These are phyloP conservation scores for Malurus splendens DNA, from an alignment of 2,797 vertebrate genomes.

Conservation along the genomic window DNA sequence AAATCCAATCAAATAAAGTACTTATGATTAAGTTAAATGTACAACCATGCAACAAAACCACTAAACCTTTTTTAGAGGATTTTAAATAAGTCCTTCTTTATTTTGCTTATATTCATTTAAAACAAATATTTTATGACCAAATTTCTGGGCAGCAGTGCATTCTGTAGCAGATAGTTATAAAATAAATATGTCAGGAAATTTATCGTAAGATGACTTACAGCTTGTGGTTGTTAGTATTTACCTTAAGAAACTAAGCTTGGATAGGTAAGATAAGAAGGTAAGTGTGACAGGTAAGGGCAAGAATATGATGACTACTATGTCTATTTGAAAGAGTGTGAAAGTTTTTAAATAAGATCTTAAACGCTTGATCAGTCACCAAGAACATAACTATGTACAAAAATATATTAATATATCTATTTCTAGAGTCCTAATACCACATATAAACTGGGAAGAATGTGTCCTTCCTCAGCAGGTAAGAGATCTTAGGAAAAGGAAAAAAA, in stretches of 20 bases:
- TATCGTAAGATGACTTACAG: neutral
- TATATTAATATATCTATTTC: neutral
- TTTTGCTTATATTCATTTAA: neutral
- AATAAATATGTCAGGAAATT: neutral
- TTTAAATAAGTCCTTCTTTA: neutral
- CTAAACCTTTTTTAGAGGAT: neutral
- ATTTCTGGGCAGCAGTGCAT: neutral
- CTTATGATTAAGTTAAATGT: neutral
- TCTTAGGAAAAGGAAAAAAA: neutral
- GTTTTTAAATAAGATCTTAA: neutral
- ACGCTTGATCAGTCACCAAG: neutral
- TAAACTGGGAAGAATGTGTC: neutral
- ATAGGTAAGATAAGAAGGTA: neutral
- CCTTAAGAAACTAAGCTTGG: neutral
- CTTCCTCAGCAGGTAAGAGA: neutral
- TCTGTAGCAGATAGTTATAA: neutral
- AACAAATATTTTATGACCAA: neutral
- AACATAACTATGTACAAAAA: neutral
- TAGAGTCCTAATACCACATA: neutral
- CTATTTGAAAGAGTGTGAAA: neutral
- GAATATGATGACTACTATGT: neutral
- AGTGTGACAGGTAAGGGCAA: neutral
- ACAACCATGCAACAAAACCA: neutral
- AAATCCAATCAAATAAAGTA: neutral
- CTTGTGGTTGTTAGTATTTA: neutral